phyloP scores from a whole-genome alignment of 2,113 vertebrate genomes.

The Machaerirhynchus nigripectus region DNA sequence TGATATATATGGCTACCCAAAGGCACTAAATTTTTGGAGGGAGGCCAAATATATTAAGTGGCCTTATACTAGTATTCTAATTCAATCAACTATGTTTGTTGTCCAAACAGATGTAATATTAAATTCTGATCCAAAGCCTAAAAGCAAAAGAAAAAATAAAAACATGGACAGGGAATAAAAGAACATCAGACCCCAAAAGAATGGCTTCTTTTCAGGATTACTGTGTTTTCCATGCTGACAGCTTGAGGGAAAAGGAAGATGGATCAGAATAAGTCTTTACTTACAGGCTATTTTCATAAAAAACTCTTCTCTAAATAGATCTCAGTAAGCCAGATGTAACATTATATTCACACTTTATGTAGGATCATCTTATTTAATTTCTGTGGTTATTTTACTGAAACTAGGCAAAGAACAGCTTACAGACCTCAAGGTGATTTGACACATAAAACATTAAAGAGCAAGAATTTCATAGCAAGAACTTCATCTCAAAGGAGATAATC shows the following conservation, averaged over 20 bases:
- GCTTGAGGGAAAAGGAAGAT: background rate
- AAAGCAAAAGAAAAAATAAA: background rate
- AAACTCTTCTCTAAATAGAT: background rate
- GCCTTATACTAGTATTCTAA: background rate
- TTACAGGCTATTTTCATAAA: background rate
- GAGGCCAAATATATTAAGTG: background rate
- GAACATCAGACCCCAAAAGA: background rate
- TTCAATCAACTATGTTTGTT: background rate
- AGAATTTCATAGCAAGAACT: background rate
- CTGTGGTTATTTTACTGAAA: background rate
- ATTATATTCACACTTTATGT: background rate
- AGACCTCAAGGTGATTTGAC: background rate
- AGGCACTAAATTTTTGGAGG: background rate
- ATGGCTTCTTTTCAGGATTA: background rate
- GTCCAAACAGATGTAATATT: background rate
- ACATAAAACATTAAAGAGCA: background rate
- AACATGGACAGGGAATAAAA: fast-evolving
- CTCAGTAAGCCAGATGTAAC: background rate
- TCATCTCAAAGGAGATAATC: too few species aligned
- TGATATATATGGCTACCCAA: background rate
- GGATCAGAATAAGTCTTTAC: background rate
- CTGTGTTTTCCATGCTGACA: background rate
- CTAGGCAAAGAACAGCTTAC: background rate
- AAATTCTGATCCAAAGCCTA: background rate
- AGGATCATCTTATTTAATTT: background rate